These are phyloP conservation scores for Drosophila stalkeri DNA, from an alignment of 2,888 invertebrate genomes.

Conservation along the genomic window DNA sequence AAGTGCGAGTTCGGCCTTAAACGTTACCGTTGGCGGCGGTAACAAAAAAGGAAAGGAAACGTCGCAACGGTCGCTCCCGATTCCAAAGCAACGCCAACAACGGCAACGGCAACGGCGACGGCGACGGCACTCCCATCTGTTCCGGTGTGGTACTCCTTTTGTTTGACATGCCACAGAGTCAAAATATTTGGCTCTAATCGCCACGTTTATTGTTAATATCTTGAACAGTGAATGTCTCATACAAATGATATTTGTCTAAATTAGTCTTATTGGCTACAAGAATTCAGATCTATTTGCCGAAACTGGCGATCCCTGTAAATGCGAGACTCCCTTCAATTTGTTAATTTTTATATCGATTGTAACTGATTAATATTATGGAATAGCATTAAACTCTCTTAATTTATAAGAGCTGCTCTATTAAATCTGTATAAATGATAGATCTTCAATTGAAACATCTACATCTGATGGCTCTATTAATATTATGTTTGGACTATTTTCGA, in stretches of 20 bases:
- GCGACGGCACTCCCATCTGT: constrained; percentile 47
- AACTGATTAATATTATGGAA: too few relatives aligned
- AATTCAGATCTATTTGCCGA: background rate
- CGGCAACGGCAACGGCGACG: background rate
- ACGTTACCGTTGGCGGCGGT: constrained; percentile 38
- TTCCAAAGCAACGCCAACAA: constrained; percentile 39
- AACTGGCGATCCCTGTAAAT: too few relatives aligned
- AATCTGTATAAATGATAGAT: too few relatives aligned
- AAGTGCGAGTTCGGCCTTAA: constrained; percentile 74
- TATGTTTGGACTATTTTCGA: too few relatives aligned
- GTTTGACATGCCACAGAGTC: constrained; percentile 56
- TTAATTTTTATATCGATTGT: too few relatives aligned
- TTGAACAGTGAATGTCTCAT: background rate
- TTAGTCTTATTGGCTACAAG: background rate
- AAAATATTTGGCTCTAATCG: constrained; percentile 65
- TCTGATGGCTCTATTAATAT: too few relatives aligned
- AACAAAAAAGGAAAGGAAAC: constrained; percentile 25
- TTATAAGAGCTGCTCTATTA: too few relatives aligned
- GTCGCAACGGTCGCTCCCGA: constrained; percentile 49
- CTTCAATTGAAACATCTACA: too few relatives aligned
- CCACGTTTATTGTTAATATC: constrained; percentile 34
- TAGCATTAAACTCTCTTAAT: too few relatives aligned
- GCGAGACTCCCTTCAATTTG: too few relatives aligned
- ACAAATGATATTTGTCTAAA: background rate
- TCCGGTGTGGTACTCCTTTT: constrained; percentile 48